phyloP scores from a whole-genome alignment of 1,140 invertebrate genomes.

The Dendrolimus punctatus region DNA sequence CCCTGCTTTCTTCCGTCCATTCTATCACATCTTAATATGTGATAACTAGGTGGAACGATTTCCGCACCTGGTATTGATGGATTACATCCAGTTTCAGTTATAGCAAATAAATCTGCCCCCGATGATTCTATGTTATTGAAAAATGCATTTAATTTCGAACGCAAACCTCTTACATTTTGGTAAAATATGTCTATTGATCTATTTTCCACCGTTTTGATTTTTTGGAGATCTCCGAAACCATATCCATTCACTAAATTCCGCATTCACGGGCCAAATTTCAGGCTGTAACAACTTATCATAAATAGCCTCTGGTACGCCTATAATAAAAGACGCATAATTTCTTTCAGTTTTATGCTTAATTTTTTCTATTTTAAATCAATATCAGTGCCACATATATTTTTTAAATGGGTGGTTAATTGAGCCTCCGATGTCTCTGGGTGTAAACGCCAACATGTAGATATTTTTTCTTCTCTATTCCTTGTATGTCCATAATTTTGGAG shows the following conservation, averaged over 20 bases:
- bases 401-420: background rate
- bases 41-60: slow-evolving; percentile 10
- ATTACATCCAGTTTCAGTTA: slow-evolving; percentile 15
- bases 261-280: too few relatives aligned
- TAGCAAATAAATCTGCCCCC: slow-evolving; percentile 10
- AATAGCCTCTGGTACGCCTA: too few relatives aligned
- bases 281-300: too few relatives aligned
- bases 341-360: slow-evolving; percentile 5
- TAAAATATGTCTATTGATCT: slow-evolving; percentile 11
- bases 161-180: slow-evolving; percentile 16
- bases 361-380: background rate
- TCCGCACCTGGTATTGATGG: slow-evolving; percentile 10
- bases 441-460: slow-evolving; percentile 1
- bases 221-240: slow-evolving; percentile 8
- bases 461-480: background rate
- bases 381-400: background rate
- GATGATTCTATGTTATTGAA: slow-evolving; percentile 3
- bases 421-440: background rate
- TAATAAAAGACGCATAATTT: slow-evolving; percentile 2
- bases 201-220: background rate
- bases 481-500: background rate
- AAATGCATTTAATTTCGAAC: slow-evolving; percentile 13
- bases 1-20: slow-evolving; percentile 10
- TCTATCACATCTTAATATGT: slow-evolving; percentile 12
- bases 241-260: too few relatives aligned